phyloP scores from a whole-genome alignment of 2,888 invertebrate species.

The Abrostola triplasia region DNA sequence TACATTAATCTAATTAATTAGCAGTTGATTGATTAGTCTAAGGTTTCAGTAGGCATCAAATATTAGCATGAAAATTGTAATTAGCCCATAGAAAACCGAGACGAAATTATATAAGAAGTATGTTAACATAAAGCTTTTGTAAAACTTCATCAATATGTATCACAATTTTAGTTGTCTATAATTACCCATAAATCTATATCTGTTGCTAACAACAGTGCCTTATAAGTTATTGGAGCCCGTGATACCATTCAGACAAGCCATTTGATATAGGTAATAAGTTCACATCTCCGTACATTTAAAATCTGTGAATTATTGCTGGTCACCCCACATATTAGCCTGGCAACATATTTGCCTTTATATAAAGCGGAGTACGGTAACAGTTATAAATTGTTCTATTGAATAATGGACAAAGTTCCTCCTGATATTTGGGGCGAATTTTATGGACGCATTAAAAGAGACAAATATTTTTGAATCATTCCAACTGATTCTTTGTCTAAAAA shows the following conservation, averaged over 20 bases:
- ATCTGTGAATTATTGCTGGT: conserved; percentile 27
- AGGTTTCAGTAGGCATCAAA: too few species aligned
- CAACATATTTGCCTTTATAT: conserved; percentile 33
- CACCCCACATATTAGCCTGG: conserved; percentile 5
- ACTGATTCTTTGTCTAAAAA: neutral
- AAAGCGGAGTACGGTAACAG: conserved; percentile 20
- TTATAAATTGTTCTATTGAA: conserved; percentile 45
- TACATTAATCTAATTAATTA: too few species aligned
- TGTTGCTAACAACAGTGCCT: too few species aligned
- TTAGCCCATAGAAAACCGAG: too few species aligned
- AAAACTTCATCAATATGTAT: too few species aligned
- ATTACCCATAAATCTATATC: too few species aligned
- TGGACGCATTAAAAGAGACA: conserved; percentile 20
- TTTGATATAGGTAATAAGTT: neutral
- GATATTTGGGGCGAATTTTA: conserved; percentile 36
- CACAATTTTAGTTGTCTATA: too few species aligned
- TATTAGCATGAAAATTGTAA: too few species aligned
- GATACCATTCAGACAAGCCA: neutral
- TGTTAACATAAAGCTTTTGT: too few species aligned
- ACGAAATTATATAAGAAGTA: too few species aligned
- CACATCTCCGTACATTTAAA: conserved; percentile 3
- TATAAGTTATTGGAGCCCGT: too few species aligned
- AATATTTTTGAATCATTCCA: conserved; percentile 26
- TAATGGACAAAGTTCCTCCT: conserved; percentile 50
- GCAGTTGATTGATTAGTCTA: too few species aligned